These are phyloP conservation scores for Strigops habroptila DNA, from an alignment of 2,113 vertebrate species.

Conservation along the genomic window DNA sequence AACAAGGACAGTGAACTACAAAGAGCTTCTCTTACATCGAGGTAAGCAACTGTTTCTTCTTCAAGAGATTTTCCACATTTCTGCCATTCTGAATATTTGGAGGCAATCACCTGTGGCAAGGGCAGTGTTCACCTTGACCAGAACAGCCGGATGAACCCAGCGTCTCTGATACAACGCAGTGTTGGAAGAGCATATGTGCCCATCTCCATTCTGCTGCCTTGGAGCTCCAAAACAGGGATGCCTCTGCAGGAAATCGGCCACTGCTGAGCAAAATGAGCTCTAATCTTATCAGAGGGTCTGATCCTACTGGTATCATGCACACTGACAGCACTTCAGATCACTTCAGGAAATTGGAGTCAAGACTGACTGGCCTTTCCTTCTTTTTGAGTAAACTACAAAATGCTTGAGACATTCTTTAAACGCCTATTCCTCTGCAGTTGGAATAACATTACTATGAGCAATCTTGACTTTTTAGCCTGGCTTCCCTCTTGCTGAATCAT, in stretches of 20 bases:
- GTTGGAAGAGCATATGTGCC: rapidly evolving
- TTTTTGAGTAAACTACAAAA: neutral
- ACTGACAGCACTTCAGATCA: neutral
- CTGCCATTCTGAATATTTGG: neutral
- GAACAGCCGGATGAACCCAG: rapidly evolving
- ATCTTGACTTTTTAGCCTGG: neutral
- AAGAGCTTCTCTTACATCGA: neutral
- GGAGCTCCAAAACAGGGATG: neutral
- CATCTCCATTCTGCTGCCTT: neutral
- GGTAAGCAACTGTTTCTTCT: neutral
- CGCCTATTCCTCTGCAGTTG: neutral
- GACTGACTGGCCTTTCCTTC: neutral
- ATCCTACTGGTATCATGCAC: neutral
- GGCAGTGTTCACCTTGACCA: rapidly evolving
- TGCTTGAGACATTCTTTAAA: neutral
- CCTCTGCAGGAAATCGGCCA: neutral
- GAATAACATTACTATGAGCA: neutral
- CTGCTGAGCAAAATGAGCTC: neutral
- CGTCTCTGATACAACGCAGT: rapidly evolving
- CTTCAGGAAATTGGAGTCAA: neutral
- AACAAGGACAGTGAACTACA: neutral
- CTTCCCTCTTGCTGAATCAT: neutral
- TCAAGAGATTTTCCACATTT: neutral
- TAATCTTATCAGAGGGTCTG: neutral
- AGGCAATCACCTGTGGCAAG: neutral